Evolutionary conservation across 2,797 vertebrate species (phyloP).

Genomic region (Micromesistius poutassou): DNA sequence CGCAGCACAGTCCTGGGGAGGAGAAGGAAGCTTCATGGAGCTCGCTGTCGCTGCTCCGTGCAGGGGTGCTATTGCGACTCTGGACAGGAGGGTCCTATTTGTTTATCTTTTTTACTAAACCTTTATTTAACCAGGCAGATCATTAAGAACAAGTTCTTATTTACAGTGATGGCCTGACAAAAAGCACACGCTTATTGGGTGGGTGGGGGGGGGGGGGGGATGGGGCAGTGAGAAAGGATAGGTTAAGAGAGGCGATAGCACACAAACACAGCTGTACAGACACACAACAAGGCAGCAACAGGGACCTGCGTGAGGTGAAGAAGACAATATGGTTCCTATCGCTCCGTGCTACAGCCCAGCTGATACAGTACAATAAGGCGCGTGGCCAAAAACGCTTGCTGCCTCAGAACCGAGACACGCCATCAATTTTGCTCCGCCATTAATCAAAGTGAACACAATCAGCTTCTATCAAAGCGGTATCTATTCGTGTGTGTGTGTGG

Average conservation of each 20-base stretch:
- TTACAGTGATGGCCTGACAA: too few species aligned
- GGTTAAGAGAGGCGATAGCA: too few species aligned
- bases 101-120: too few species aligned
- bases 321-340: neutral
- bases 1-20: neutral
- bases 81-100: neutral
- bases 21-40: neutral
- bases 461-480: slow-evolving; percentile 31
- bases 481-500: slow-evolving; percentile 11
- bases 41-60: neutral
- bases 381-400: neutral
- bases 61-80: neutral
- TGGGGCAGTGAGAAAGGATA: too few species aligned
- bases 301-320: neutral
- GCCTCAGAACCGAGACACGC: slow-evolving; percentile 2
- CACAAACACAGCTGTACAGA: too few species aligned
- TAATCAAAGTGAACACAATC: slow-evolving; percentile 35
- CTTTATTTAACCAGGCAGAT: too few species aligned
- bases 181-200: too few species aligned
- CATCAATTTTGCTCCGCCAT: slow-evolving; percentile 28
- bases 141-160: too few species aligned
- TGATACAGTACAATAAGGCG: slow-evolving; percentile 11
- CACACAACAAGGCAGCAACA: too few species aligned
- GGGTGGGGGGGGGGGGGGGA: too few species aligned
- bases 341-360: neutral